Conservation (phyloP, 1,140 invertebrate genomes). For the Eriocheir sinensis region DNA sequence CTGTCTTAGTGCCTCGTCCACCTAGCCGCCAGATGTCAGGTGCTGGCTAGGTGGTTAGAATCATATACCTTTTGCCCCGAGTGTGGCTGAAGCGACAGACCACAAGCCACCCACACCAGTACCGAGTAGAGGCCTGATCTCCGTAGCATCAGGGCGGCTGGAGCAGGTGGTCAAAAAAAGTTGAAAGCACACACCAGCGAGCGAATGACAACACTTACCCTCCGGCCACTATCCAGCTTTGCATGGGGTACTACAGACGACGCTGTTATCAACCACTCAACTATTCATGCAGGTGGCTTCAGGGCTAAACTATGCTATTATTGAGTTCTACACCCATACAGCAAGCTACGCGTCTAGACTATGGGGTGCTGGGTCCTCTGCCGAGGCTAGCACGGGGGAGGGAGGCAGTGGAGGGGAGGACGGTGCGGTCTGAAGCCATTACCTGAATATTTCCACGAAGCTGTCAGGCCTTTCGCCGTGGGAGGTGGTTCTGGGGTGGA, state of each 20-base stretch:
- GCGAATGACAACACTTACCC: not conserved
- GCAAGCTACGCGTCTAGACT: not conserved
- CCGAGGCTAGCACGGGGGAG: not conserved
- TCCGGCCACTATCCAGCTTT: too few relatives aligned
- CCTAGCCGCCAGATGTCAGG: not conserved
- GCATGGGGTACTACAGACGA: too few relatives aligned
- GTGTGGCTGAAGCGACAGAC: not conserved
- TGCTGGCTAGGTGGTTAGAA: not conserved
- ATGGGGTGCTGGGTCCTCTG: not conserved
- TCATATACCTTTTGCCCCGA: not conserved
- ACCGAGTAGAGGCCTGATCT: too few relatives aligned
- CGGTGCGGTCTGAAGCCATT: not conserved
- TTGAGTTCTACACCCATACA: not conserved
- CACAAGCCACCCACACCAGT: not conserved
- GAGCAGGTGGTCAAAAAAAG: not conserved
- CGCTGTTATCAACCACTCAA: not conserved
- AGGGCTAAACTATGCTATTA: not conserved
- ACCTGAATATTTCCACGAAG: slow-evolving; percentile 74
- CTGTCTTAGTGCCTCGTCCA: slow-evolving; percentile 18
- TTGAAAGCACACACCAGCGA: too few relatives aligned
- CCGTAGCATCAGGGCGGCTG: not conserved
- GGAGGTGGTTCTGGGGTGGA: slow-evolving; percentile 59
- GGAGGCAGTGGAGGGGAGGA: not conserved
- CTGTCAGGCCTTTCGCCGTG: slow-evolving; percentile 64
- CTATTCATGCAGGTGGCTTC: not conserved